Base-by-base conservation (phyloP, 2,113 vertebrate species). In the Tringa solitaria region DNA sequence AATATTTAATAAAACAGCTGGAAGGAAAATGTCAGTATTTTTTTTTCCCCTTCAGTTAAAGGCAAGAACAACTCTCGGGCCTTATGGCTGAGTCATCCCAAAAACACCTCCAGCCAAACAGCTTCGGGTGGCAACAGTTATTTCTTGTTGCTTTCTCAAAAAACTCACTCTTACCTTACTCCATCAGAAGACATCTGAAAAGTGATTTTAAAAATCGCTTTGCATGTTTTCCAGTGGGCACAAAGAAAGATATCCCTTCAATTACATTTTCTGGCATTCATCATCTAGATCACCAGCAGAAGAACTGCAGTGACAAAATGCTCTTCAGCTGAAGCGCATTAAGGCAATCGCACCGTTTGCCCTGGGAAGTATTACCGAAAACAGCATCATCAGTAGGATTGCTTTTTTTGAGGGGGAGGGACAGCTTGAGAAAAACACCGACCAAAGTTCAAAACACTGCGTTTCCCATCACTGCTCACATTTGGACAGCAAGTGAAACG, bases 61-160 rank as follows among this genome's bases (percentile, higher is more conserved):
- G 50, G 35, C 67, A 92, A 93, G 75, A 60, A 64, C 43, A 74
- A 67, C 50, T 84, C 73, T 87, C n/a, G 35, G 59, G 69, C 78
- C 68, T 54, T 22, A 61, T 1, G 37, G 54, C 84, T 91, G 89
- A 95, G 48, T 91, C 91, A 93, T 95, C 61, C 74, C 91, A 89
- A 96, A 94, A 96, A 94, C 65, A 93, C 74, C 84, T 93, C 61
- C 84, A 72, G 84, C 68, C 89, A 89, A 94, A 89, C 77, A 94
- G 48, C 60, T 91, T 97, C 86, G 81, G 61, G 72, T 39, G 61
- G 82, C 53, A 91, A 60, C 60, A 72, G 65, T 73, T 87, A 81
- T 60, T 84, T 70, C 45, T 69, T 67, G 15, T 24, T 26, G 43
- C 48, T 75, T 92, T 87, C 91, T 84, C 51, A 77, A 61, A 91